Evolutionary conservation across 1,140 invertebrate species (phyloP).

Genomic region (Lordiphosa stackelbergi): DNA sequence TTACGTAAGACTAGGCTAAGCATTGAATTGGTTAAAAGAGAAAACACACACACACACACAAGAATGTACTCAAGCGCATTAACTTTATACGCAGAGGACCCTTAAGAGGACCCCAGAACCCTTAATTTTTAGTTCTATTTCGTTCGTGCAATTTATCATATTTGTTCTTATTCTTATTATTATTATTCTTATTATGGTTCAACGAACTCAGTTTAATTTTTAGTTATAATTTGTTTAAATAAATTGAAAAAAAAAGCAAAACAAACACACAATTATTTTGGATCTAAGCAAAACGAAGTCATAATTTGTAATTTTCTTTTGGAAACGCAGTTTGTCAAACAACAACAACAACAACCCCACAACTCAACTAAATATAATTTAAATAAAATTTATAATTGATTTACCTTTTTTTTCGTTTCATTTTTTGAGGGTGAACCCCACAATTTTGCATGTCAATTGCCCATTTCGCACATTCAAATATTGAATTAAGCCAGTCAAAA

Average conservation of each 20-base stretch:
- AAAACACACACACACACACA: constrained; percentile 19
- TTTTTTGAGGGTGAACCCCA: not conserved
- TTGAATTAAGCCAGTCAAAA: constrained; percentile 40
- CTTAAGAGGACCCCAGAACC: constrained; percentile 7
- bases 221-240: constrained; percentile 20
- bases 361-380: constrained; percentile 73
- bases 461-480: constrained; percentile 36
- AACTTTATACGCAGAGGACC: constrained; percentile 2
- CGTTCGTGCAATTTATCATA: constrained; percentile 58
- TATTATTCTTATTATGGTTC: constrained; percentile 21
- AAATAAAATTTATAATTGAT: constrained; percentile 49
- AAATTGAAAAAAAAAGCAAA: not conserved
- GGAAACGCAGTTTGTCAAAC: constrained; percentile 62
- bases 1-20: not conserved
- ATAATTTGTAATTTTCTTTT: constrained; percentile 67
- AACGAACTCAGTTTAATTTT: constrained; percentile 13
- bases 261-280: constrained; percentile 1
- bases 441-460: constrained; percentile 48
- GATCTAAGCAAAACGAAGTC: constrained; percentile 72
- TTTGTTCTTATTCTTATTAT: constrained; percentile 5
- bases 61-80: constrained; percentile 15
- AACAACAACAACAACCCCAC: constrained; percentile 50
- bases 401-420: constrained; percentile 17
- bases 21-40: constrained; percentile 11
- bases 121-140: constrained; percentile 28